phyloP scores from a whole-genome alignment of 2,888 invertebrate genomes.

The Cryptocheilus praepositus region DNA sequence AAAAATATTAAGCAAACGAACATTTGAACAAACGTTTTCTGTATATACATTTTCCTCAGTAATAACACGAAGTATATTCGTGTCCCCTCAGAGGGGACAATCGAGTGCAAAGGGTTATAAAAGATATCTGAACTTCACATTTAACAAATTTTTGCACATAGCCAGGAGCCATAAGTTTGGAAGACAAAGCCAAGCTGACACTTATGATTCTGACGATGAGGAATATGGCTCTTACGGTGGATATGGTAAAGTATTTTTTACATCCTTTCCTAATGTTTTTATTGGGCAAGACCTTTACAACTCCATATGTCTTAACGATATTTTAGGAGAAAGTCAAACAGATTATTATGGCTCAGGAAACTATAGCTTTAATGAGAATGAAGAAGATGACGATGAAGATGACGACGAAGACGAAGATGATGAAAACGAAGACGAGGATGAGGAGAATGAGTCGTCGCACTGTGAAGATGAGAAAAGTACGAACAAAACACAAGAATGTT shows the following conservation, averaged over 20 bases:
- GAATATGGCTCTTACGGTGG: constrained; percentile 76
- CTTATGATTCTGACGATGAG: constrained; percentile 81
- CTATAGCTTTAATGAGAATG: constrained; percentile 67
- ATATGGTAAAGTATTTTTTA: constrained; percentile 7
- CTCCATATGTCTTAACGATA: constrained; percentile 11
- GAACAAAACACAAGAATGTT: constrained; percentile 10
- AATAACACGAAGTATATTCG: too few relatives aligned
- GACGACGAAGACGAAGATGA: constrained; percentile 72
- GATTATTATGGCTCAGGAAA: constrained; percentile 40
- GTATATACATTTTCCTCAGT: too few relatives aligned
- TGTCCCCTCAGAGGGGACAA: too few relatives aligned
- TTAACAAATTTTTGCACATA: constrained; percentile 73
- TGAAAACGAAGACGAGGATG: constrained; percentile 47
- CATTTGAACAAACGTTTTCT: too few relatives aligned
- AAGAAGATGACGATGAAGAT: constrained; percentile 74
- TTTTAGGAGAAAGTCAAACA: constrained; percentile 56
- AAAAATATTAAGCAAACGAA: too few relatives aligned
- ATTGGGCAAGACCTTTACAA: not conserved
- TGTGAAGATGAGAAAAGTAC: constrained; percentile 30
- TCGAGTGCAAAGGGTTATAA: too few relatives aligned
- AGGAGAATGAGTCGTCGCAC: constrained; percentile 29
- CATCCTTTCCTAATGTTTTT: not conserved
- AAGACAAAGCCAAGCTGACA: constrained; percentile 83
- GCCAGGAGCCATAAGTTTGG: constrained; percentile 93
- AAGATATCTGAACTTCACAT: too few relatives aligned